Base-by-base conservation (phyloP, 2,888 invertebrate species). In the Digitonthophagus gazella region DNA sequence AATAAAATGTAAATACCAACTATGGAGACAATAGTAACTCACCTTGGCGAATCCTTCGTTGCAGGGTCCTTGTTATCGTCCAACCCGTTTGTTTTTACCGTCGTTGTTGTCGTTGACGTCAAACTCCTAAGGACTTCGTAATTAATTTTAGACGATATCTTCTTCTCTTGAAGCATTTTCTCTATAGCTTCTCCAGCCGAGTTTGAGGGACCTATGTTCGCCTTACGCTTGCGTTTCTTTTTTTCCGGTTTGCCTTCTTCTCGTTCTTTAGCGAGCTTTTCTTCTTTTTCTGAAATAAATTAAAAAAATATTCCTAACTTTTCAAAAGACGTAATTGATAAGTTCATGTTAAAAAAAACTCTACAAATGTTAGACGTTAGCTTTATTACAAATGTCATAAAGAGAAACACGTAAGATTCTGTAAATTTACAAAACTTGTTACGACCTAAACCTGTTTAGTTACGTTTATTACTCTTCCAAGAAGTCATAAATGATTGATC, bases 101-200 rank as follows among this genome's bases (percentile, higher is more conserved):
- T 83, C 0, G 83, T 81, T 22, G 81, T 81, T 58, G 18, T 19
- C 64, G 72, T 71, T 11, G 76, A 80, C 74, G 89, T 91, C 67
- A 97, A 84, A 75, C 92, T 93, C 81, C 93, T 93, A 70, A 98
- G 84, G 55, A 98, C 97, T 75, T 98, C 98, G 79, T 99, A 99
- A 83, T 99, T 98, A 67, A 99, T 97, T 86, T 99, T 99, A 2
- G 90, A 91, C 2, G 98, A 98, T 73, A 98, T 92, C 80, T 94
- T 94, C 83, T 97, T 97, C 80, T 98, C 98, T 74, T 93, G 94
- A 15, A 98, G 84, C 90, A 98, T 96, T 84, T 96, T 97, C 80
- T 96, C 95, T 61, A 98, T 96, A 0, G 98, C 98, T 83, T 98
- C 97, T 2, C 93, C 94, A 67, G 88, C 88, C 0, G 90, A 89